These are phyloP conservation scores for Ascaphus truei DNA, from an alignment of 2,113 vertebrate genomes.

Conservation along the genomic window DNA sequence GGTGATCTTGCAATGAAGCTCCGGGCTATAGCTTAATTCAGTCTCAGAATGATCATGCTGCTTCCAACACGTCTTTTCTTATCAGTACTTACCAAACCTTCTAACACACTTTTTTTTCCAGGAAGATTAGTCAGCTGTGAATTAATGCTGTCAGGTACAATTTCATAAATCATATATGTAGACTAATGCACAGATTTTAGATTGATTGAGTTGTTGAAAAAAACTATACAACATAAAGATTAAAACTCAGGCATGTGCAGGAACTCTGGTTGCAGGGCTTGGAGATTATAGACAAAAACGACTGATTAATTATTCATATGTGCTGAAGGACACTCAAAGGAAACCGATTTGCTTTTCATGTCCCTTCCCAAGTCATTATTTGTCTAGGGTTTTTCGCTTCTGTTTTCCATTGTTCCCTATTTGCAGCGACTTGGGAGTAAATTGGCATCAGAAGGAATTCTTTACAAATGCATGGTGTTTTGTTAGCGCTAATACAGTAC, in stretches of 20 bases:
- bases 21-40: background rate
- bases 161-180: background rate
- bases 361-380: conserved; percentile 18
- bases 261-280: too few relatives aligned
- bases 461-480: too few relatives aligned
- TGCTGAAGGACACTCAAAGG: conserved; percentile 42
- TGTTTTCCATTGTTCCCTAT: background rate
- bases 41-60: background rate
- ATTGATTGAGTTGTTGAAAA: conserved; percentile 48
- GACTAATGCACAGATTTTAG: conserved; percentile 44
- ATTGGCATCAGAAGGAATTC: too few relatives aligned
- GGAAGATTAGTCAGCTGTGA: background rate
- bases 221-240: conserved; percentile 49
- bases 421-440: too few relatives aligned
- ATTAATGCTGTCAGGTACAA: background rate
- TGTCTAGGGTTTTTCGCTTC: conserved; percentile 5
- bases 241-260: conserved; percentile 32
- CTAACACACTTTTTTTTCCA: background rate
- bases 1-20: too few relatives aligned
- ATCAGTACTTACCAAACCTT: background rate
- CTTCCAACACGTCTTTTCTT: background rate
- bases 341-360: conserved; percentile 26
- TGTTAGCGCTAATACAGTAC: too few relatives aligned
- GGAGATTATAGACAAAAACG: background rate
- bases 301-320: conserved; percentile 48